Conservation (phyloP, 2,888 invertebrate species). For the Palloptera scutellata region DNA sequence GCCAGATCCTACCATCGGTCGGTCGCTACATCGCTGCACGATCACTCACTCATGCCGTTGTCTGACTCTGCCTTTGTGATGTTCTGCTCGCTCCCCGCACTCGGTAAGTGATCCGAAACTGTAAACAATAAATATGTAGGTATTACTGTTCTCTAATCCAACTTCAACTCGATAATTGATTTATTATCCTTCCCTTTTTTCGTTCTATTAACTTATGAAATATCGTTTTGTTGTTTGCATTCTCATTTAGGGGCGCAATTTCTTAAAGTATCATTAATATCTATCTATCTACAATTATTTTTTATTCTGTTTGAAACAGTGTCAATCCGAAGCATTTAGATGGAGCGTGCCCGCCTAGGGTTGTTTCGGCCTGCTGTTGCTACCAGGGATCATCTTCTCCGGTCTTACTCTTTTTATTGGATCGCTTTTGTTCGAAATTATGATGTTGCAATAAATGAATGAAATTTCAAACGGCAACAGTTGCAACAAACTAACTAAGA, state of each 20-base stretch:
- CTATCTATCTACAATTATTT: neutral
- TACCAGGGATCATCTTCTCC: neutral
- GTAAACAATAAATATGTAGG: conserved; percentile 59
- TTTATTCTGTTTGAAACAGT: no score
- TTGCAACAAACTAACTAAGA: no score
- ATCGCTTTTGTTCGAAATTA: neutral
- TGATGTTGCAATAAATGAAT: conserved; percentile 4
- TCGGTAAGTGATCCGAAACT: conserved; percentile 55
- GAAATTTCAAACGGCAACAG: neutral
- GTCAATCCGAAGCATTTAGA: neutral
- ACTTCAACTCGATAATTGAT: conserved; percentile 41
- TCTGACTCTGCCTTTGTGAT: conserved; percentile 12
- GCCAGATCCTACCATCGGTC: conserved; percentile 27
- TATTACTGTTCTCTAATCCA: conserved; percentile 11
- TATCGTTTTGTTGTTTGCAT: conserved; percentile 2
- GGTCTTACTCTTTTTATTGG: neutral
- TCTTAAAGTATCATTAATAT: conserved; percentile 9
- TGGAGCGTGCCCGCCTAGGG: conserved; percentile 6
- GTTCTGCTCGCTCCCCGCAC: no score
- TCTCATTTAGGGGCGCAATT: neutral
- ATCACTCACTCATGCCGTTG: no score
- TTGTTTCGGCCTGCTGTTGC: neutral
- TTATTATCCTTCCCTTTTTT: conserved; percentile 38
- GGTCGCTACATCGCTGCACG: conserved; percentile 16
- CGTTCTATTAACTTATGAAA: neutral